phyloP scores from a whole-genome alignment of 2,113 vertebrate species.

The Pleuronectes platessa region DNA sequence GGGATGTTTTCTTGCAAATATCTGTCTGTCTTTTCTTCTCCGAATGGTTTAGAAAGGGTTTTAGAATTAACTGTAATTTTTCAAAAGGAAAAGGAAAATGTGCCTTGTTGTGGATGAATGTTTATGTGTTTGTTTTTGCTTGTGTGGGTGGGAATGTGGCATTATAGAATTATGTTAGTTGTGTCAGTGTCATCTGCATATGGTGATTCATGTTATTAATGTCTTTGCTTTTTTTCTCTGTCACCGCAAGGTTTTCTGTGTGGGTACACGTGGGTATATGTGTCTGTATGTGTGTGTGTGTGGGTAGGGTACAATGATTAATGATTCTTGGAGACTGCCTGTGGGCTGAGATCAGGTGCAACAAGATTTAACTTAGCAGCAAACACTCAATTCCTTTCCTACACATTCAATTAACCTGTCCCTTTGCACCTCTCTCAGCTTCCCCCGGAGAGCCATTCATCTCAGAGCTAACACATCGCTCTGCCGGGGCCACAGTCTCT shows the following conservation, averaged over 20 bases:
- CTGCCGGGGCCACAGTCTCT: conserved; percentile 1
- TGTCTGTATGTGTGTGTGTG: neutral
- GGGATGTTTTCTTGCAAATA: neutral
- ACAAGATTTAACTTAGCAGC: conserved; percentile 77
- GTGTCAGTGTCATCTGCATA: conserved; percentile 41
- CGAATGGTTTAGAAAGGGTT: conserved; percentile 2
- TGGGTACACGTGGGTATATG: neutral
- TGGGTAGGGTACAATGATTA: conserved; percentile 69
- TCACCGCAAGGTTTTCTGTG: conserved; percentile 2
- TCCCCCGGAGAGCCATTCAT: conserved; percentile 62
- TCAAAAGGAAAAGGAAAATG: conserved; percentile 12
- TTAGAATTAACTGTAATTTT: neutral
- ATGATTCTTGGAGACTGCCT: conserved; percentile 65
- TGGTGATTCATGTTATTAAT: conserved; percentile 42
- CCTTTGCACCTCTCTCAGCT: conserved; percentile 50
- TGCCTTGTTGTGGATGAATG: conserved; percentile 10
- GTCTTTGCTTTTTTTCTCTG: conserved; percentile 12
- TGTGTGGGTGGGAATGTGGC: conserved; percentile 25
- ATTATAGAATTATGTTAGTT: conserved; percentile 22
- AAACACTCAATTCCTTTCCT: conserved; percentile 74
- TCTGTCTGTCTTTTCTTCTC: neutral
- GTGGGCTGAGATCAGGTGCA: conserved; percentile 77
- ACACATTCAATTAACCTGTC: conserved; percentile 80
- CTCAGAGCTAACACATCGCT: conserved; percentile 44
- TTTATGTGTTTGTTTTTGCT: conserved; percentile 15